These are phyloP conservation scores for Mastomys coucha DNA, from an alignment of 2,113 vertebrate species.

Conservation along the genomic window DNA sequence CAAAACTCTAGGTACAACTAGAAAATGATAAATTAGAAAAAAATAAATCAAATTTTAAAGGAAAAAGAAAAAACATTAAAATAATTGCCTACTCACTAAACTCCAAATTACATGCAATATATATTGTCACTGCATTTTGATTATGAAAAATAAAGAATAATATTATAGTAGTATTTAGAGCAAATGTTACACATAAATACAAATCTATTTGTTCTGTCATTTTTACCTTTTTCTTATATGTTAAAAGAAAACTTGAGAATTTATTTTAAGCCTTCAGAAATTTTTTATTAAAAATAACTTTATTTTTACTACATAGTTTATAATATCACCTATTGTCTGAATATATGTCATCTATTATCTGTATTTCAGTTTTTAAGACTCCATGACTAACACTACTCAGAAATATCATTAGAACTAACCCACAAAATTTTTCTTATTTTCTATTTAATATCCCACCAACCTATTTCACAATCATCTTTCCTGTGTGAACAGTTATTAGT, in stretches of 20 bases:
- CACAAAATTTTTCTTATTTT: neutral
- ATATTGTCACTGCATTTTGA: neutral
- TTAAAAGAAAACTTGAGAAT: neutral
- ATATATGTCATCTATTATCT: neutral
- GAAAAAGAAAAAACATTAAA: neutral
- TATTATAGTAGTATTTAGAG: neutral
- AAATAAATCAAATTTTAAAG: neutral
- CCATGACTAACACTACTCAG: neutral
- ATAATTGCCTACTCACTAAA: neutral
- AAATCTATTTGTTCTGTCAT: neutral
- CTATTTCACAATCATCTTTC: neutral
- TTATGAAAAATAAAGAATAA: neutral
- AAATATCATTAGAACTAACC: neutral
- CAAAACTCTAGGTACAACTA: conserved; percentile 35
- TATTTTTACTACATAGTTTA: conserved; percentile 1
- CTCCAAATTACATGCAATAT: neutral
- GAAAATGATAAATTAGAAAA: neutral
- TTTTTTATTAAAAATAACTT: neutral
- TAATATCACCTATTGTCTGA: neutral
- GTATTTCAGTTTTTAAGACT: neutral
- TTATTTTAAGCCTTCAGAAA: conserved; percentile 23
- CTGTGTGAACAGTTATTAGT: too few species aligned
- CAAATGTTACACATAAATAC: neutral
- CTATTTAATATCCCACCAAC: neutral
- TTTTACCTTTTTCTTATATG: neutral